Percentiles rank a stretch among this genome's conserved stretches.
Conservation (phyloP, 2,797 vertebrate species). For the Psittacula derbiana region DNA sequence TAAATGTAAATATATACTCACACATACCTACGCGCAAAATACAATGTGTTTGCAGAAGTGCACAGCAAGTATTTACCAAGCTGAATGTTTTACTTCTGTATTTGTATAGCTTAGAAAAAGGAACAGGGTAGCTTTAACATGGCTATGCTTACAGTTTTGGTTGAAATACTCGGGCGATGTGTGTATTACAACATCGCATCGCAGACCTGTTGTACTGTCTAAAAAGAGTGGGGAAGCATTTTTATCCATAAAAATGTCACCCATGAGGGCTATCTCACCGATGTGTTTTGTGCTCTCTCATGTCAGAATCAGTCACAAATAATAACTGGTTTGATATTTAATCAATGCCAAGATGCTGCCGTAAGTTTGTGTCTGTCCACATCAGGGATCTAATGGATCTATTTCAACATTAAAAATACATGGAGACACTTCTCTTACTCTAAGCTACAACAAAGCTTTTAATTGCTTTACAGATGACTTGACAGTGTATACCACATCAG, state of each 20-base stretch:
- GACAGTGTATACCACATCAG: background rate
- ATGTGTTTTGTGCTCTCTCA: background rate
- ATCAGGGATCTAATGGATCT: background rate
- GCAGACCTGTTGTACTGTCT: rapidly evolving
- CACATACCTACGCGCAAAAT: background rate
- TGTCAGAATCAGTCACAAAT: background rate
- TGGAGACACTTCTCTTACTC: background rate
- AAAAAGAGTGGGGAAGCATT: background rate
- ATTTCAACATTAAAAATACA: background rate
- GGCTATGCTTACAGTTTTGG: background rate
- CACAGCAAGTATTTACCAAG: background rate
- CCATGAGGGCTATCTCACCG: rapidly evolving
- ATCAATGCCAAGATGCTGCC: background rate
- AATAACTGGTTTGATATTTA: background rate
- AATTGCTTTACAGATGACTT: background rate
- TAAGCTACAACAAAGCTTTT: background rate
- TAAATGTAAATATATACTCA: background rate
- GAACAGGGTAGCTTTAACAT: background rate
- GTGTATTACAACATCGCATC: background rate
- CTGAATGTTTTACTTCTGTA: background rate
- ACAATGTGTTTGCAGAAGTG: background rate
- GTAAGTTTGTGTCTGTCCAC: background rate
- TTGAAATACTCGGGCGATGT: background rate
- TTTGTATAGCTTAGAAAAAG: background rate
- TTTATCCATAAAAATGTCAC: background rate